These are phyloP conservation scores for Cloeon dipterum DNA, from an alignment of 2,888 invertebrate genomes.

Conservation along the genomic window DNA sequence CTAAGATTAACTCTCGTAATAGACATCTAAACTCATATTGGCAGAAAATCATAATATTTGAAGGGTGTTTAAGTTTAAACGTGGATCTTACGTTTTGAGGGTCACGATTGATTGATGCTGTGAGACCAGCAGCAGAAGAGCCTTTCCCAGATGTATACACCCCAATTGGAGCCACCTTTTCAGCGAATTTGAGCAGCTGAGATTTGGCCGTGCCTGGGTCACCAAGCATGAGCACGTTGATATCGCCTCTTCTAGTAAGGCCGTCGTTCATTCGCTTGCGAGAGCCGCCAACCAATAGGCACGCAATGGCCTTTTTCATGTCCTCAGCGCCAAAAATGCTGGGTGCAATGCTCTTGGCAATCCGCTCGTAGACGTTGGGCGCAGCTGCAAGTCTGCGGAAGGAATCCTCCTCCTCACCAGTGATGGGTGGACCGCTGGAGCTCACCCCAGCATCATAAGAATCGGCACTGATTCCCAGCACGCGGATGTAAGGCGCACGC, in stretches of 20 bases:
- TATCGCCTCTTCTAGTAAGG: conserved; percentile 83
- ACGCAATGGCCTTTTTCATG: conserved; percentile 92
- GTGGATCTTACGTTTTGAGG: conserved; percentile 61
- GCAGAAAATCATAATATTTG: too few species aligned
- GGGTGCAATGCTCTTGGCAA: conserved; percentile 82
- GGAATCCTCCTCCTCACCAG: conserved; percentile 53
- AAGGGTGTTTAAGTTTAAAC: neutral
- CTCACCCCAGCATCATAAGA: conserved; percentile 42
- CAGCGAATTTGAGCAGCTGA: conserved; percentile 91
- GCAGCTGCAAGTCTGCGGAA: conserved; percentile 65
- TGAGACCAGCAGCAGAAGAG: conserved; percentile 94
- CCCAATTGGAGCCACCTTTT: conserved; percentile 78
- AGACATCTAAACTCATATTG: too few species aligned
- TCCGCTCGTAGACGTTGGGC: conserved; percentile 67
- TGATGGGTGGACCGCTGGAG: conserved; percentile 19
- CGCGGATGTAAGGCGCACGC: conserved; percentile 79
- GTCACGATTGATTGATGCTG: conserved; percentile 90
- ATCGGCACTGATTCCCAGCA: conserved; percentile 77
- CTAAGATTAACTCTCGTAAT: too few species aligned
- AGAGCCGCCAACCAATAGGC: conserved; percentile 81
- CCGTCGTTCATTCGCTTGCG: conserved; percentile 85
- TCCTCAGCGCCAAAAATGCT: conserved; percentile 87
- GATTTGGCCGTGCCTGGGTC: conserved; percentile 99
- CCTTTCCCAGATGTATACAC: conserved; percentile 99
- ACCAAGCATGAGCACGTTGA: conserved; percentile 82